Evolutionary conservation across 1,140 invertebrate genomes (phyloP).

Genomic region (Drosophila parabipectinata): DNA sequence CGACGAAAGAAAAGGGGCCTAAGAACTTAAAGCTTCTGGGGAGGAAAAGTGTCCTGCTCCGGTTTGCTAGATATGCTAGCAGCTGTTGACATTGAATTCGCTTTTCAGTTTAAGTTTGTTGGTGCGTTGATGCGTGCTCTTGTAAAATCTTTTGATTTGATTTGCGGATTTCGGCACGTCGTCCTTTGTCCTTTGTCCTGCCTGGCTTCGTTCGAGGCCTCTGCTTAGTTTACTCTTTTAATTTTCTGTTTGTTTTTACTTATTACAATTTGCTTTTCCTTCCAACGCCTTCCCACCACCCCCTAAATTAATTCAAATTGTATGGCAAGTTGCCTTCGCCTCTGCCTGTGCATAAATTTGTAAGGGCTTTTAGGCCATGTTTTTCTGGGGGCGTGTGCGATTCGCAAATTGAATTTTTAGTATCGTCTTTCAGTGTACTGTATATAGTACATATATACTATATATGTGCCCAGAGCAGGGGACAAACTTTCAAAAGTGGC

Average conservation of each 20-base stretch:
- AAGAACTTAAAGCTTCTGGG: conserved; percentile 64
- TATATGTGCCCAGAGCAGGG: conserved; percentile 7
- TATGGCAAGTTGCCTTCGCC: conserved; percentile 36
- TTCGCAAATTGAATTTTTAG: conserved; percentile 62
- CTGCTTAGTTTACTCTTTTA: conserved; percentile 63
- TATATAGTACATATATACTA: conserved; percentile 6
- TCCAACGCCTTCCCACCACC: background rate
- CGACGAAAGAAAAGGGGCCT: conserved; percentile 9
- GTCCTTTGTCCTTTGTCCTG: conserved; percentile 20
- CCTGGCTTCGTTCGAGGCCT: background rate
- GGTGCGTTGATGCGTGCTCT: conserved; percentile 59
- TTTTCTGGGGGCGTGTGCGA: conserved; percentile 24
- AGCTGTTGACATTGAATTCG: conserved; percentile 79
- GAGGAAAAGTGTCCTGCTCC: conserved; percentile 10
- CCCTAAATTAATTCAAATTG: conserved; percentile 49
- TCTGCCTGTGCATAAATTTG: conserved; percentile 64
- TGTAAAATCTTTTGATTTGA: conserved; percentile 79
- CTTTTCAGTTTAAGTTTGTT: conserved; percentile 29
- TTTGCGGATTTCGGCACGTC: conserved; percentile 72
- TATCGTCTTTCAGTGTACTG: conserved; percentile 28
- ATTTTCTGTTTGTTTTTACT: conserved; percentile 72
- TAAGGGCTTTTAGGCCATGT: conserved; percentile 36
- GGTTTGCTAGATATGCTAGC: conserved; percentile 65
- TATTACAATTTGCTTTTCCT: conserved; percentile 70
- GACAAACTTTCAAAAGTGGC: conserved; percentile 42